These are phyloP conservation scores for Micromesistius poutassou DNA, from an alignment of 2,797 vertebrate species.

Conservation along the genomic window DNA sequence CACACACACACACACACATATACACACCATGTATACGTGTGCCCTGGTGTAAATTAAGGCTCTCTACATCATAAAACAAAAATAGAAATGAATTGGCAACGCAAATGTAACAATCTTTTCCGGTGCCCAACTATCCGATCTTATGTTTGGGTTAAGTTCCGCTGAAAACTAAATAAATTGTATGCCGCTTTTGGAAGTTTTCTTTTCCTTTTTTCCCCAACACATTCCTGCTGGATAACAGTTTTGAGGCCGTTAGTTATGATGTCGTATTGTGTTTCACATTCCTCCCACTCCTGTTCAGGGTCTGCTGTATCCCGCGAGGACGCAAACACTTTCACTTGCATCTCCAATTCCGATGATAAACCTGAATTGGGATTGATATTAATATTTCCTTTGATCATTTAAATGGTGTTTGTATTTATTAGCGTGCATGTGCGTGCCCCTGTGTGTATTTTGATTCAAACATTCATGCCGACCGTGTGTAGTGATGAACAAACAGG, in stretches of 20 bases:
- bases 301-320: conserved; percentile 45
- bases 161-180: conserved; percentile 53
- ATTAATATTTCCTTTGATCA: background rate
- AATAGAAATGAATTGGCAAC: too few species aligned
- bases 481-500: too few species aligned
- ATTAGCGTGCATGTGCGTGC: background rate
- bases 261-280: conserved; percentile 60
- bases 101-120: too few species aligned
- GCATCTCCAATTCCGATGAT: conserved; percentile 25
- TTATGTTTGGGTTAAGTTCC: conserved; percentile 56
- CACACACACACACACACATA: too few species aligned
- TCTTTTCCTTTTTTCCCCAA: conserved; percentile 59
- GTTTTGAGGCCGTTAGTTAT: conserved; percentile 61
- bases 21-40: too few species aligned
- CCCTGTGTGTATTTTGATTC: too few species aligned
- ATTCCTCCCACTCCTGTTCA: conserved; percentile 43
- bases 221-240: conserved; percentile 65
- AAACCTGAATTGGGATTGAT: background rate
- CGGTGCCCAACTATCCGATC: background rate
- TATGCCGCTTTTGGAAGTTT: conserved; percentile 58
- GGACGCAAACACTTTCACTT: conserved; percentile 33
- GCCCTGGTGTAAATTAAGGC: conserved; percentile 19
- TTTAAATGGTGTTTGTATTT: background rate
- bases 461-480: too few species aligned
- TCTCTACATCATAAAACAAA: conserved; percentile 21